Evolutionary conservation across 2,797 vertebrate species (phyloP).

Genomic region (Dermochelys coriacea): DNA sequence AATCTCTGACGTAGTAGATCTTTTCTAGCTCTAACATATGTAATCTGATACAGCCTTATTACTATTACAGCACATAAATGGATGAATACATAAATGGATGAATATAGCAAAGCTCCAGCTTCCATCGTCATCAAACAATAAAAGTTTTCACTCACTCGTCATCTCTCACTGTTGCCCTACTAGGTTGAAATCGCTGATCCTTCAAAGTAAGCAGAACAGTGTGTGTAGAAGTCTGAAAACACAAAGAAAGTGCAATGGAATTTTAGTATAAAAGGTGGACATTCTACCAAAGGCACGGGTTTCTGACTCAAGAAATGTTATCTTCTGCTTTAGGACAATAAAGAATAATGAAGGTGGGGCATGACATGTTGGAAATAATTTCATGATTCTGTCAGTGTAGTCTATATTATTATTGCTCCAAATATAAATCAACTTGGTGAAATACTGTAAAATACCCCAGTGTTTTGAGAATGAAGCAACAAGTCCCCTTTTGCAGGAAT

Average conservation of each 20-base stretch:
- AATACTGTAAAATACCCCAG: neutral
- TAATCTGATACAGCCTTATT: neutral
- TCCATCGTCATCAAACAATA: conserved; percentile 18
- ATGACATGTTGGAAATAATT: conserved; percentile 18
- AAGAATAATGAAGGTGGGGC: conserved; percentile 11
- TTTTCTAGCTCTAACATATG: conserved; percentile 34
- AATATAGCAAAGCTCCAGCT: conserved; percentile 23
- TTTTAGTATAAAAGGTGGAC: conserved; percentile 57
- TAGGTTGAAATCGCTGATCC: conserved; percentile 56
- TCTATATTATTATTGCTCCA: conserved; percentile 15
- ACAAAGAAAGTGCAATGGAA: conserved; percentile 28
- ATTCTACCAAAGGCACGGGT: conserved; percentile 20
- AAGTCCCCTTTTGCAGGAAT: neutral
- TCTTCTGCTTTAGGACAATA: conserved; percentile 38
- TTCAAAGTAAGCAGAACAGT: neutral
- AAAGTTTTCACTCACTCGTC: neutral
- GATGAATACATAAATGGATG: too few species aligned
- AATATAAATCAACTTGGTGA: conserved; percentile 28
- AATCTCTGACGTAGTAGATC: conserved; percentile 23
- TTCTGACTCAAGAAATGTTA: conserved; percentile 31
- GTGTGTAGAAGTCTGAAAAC: conserved; percentile 47
- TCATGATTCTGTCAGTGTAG: neutral
- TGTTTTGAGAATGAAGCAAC: neutral
- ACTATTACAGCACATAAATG: neutral
- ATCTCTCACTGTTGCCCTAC: neutral